A percentile compares a stretch with the other conserved stretches of the same genome.
Conservation (phyloP, 2,113 vertebrate genomes). For the Ahaetulla prasina region DNA sequence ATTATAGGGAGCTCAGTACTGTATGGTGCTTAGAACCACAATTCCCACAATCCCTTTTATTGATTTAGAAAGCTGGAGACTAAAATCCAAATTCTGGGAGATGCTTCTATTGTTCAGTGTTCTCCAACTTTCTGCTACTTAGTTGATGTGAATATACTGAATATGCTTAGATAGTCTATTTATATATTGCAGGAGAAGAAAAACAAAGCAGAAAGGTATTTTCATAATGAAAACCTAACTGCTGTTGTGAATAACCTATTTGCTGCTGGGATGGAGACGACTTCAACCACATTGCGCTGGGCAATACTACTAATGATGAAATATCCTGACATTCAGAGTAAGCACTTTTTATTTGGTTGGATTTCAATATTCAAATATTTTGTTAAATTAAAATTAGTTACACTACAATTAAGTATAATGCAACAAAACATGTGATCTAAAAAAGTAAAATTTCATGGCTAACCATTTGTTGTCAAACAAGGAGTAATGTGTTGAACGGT, state of each 20-base stretch:
- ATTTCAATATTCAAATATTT: not conserved
- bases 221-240: constrained; percentile 52
- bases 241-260: constrained; percentile 49
- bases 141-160: not conserved
- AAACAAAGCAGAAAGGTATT: constrained; percentile 30
- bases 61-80: not conserved
- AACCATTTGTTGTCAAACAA: not conserved
- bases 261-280: constrained; percentile 52
- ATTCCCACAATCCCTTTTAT: not conserved
- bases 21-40: not conserved
- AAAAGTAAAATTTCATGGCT: not conserved
- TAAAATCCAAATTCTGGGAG: not conserved
- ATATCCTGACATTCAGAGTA: constrained; percentile 63
- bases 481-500: not conserved
- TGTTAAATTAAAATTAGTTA: not conserved
- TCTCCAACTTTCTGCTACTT: not conserved
- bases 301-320: constrained; percentile 64
- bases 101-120: not conserved
- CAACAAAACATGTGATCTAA: not conserved
- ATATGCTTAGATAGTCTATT: not conserved
- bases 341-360: constrained; percentile 25
- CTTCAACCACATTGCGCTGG: constrained; percentile 58
- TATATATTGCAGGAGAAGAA: constrained; percentile 45
- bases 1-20: not conserved
- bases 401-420: no score